phyloP scores from a whole-genome alignment of 1,140 invertebrate species.

The Cherax quadricarinatus region DNA sequence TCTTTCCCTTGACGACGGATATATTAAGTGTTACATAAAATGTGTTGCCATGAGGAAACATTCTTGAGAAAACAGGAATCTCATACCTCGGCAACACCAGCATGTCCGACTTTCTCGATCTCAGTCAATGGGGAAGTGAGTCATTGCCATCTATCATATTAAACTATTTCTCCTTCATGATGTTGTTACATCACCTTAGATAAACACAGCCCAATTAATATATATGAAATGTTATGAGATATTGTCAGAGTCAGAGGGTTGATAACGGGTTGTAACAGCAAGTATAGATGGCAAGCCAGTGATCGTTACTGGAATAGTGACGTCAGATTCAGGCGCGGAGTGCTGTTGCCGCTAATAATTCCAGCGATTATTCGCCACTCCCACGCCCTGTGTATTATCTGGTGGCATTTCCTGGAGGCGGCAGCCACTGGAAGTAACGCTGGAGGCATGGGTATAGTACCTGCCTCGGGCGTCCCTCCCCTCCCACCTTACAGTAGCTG shows the following conservation, averaged over 20 bases:
- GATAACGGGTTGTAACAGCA: no score
- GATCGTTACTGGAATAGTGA: conserved; percentile 33
- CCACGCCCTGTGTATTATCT: neutral
- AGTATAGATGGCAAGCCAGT: neutral
- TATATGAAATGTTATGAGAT: no score
- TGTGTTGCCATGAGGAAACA: no score
- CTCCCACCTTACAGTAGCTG: no score
- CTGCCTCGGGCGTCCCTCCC: no score
- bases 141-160: conserved; percentile 24
- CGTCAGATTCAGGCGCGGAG: neutral
- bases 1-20: no score
- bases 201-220: neutral
- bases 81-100: neutral
- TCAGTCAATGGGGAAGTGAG: conserved; percentile 4
- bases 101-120: conserved; percentile 33
- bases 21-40: no score
- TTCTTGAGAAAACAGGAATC: neutral
- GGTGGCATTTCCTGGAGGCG: no score
- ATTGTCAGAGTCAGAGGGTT: no score
- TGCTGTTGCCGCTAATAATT: neutral
- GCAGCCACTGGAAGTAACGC: no score
- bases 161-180: neutral
- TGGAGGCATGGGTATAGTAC: no score
- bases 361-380: neutral
- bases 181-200: neutral